Percentiles rank a stretch among this genome's conserved stretches.
Evolutionary conservation across 2,113 vertebrate species (phyloP).

Genomic region (Fregata magnificens): DNA sequence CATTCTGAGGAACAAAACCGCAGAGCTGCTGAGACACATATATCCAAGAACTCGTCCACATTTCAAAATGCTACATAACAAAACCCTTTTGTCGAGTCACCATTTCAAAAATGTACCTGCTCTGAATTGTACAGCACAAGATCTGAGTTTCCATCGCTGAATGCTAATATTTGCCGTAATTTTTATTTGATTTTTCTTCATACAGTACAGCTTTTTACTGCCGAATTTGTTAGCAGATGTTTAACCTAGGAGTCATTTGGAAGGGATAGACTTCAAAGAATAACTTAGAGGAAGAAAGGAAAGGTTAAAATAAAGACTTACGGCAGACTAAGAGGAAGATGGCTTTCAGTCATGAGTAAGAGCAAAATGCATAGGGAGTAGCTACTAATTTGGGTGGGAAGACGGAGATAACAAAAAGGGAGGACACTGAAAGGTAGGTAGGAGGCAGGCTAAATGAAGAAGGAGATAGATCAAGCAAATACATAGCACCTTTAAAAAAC

Average conservation of each 20-base stretch:
- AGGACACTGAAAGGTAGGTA: background rate
- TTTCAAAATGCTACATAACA: background rate
- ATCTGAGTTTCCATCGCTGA: background rate
- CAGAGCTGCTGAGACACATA: background rate
- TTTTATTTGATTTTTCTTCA: background rate
- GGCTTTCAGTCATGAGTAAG: background rate
- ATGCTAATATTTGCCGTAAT: background rate
- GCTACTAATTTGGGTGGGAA: slow-evolving; percentile 9
- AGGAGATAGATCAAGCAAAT: background rate
- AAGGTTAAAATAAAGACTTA: background rate
- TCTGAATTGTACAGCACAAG: background rate
- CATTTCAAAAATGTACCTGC: background rate
- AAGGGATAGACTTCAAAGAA: background rate
- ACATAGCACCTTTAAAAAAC: background rate
- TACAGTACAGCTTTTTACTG: background rate
- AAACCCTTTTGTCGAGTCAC: background rate
- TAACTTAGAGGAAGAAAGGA: background rate
- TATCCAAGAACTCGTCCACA: background rate
- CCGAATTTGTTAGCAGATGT: background rate
- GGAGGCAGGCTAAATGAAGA: background rate
- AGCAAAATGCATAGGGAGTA: background rate
- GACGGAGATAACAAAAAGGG: background rate
- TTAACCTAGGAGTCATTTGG: background rate
- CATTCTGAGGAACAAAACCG: background rate
- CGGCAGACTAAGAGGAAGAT: background rate